Conservation (phyloP, 2,797 vertebrate species). For the Champsocephalus esox region DNA sequence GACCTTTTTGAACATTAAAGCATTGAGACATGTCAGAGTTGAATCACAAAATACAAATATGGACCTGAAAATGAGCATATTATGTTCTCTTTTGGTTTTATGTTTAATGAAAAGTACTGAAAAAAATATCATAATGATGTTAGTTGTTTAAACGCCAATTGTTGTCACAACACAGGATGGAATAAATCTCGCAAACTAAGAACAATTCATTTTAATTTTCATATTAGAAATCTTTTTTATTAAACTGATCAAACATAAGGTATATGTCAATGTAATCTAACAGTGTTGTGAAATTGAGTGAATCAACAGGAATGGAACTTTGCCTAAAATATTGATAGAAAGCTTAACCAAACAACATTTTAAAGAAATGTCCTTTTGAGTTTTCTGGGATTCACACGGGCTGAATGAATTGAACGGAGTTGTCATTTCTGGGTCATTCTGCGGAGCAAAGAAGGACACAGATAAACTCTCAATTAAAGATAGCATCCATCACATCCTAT, state of each 20-base stretch:
- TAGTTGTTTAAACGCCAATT: not conserved
- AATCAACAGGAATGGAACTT: not conserved
- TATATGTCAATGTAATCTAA: not conserved
- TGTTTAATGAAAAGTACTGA: not conserved
- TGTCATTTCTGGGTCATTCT: constrained; percentile 54
- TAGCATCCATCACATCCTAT: constrained; percentile 29
- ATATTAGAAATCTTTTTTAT: not conserved
- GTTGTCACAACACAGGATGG: not conserved
- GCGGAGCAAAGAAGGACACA: constrained; percentile 28
- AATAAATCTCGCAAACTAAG: not conserved
- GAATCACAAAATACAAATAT: too few relatives aligned
- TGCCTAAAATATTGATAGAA: not conserved
- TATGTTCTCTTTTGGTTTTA: not conserved
- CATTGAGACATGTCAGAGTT: too few relatives aligned
- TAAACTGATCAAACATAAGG: not conserved
- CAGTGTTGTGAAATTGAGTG: not conserved
- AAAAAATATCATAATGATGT: not conserved
- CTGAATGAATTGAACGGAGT: constrained; percentile 22
- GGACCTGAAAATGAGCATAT: too few relatives aligned
- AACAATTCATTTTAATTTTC: not conserved
- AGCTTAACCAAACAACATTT: constrained; percentile 5
- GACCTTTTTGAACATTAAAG: too few relatives aligned
- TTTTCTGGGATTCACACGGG: constrained; percentile 17
- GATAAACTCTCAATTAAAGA: constrained; percentile 52
- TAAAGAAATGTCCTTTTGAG: not conserved